A percentile compares a stretch with the other conserved stretches of the same genome.
Conservation (phyloP, 1,140 invertebrate genomes). For the Bradysia coprophila region DNA sequence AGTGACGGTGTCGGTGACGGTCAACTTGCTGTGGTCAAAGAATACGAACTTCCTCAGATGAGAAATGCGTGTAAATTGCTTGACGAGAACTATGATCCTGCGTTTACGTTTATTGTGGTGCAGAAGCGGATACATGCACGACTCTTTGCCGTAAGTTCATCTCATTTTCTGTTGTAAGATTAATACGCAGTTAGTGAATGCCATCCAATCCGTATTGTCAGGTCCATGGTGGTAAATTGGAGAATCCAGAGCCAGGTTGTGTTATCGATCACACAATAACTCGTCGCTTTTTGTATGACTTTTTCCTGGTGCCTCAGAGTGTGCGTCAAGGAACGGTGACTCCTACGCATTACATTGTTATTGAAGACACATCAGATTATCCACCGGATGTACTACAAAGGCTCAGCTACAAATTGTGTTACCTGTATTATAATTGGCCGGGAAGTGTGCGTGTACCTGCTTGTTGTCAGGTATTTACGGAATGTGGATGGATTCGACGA, state of each 20-base stretch:
- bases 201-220: no score
- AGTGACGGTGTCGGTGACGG: conserved; percentile 88
- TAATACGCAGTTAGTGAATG: no score
- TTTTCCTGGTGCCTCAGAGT: conserved; percentile 74
- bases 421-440: conserved; percentile 91
- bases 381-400: conserved; percentile 68
- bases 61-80: conserved; percentile 34
- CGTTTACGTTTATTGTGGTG: conserved; percentile 63
- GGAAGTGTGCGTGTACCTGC: conserved; percentile 84
- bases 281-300: conserved; percentile 61
- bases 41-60: conserved; percentile 69
- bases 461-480: conserved; percentile 53
- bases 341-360: conserved; percentile 79
- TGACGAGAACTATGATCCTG: conserved; percentile 34
- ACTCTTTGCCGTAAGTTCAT: conserved; percentile 30
- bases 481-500: no score
- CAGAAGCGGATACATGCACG: conserved; percentile 83
- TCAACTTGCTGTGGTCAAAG: conserved; percentile 43
- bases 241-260: conserved; percentile 71
- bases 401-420: conserved; percentile 75
- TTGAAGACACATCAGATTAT: conserved; percentile 50
- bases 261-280: conserved; percentile 69
- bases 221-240: conserved; percentile 23
- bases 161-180: no score
- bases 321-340: conserved; percentile 66